Percentiles rank a stretch among this genome's conserved stretches.
These are phyloP conservation scores for Copidosoma aretas DNA, from an alignment of 2,888 invertebrate genomes.

Conservation along the genomic window DNA sequence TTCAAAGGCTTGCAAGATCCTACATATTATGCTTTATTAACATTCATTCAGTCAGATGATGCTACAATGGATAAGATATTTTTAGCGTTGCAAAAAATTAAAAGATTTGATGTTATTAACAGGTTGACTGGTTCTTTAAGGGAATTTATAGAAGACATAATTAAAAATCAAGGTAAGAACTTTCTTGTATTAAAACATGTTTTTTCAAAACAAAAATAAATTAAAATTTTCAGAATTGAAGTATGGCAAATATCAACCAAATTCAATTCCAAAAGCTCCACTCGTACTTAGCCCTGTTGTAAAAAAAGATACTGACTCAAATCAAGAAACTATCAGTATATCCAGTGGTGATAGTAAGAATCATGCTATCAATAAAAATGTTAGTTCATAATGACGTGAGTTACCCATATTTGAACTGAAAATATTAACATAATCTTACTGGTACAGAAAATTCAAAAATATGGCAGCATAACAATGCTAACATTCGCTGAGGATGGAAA, in stretches of 20 bases:
- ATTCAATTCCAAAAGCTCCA: slow-evolving; percentile 48
- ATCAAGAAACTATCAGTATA: slow-evolving; percentile 9
- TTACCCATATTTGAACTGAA: too few relatives aligned
- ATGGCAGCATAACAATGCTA: slow-evolving; percentile 61
- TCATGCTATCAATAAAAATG: not conserved
- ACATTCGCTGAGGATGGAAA: slow-evolving; percentile 67
- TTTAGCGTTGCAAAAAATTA: slow-evolving; percentile 63
- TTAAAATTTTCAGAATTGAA: slow-evolving; percentile 31
- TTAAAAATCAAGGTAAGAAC: slow-evolving; percentile 23
- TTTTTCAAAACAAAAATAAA: not conserved
- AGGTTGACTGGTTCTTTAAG: slow-evolving; percentile 62
- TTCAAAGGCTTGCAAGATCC: slow-evolving; percentile 64
- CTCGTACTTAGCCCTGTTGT: slow-evolving; percentile 46
- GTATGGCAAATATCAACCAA: slow-evolving; percentile 42
- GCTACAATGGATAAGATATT: slow-evolving; percentile 67
- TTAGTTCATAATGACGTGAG: not conserved
- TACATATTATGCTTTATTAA: slow-evolving; percentile 66
- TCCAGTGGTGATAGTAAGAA: not conserved
- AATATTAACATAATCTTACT: not conserved
- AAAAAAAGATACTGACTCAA: slow-evolving; percentile 12
- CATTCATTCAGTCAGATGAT: slow-evolving; percentile 65
- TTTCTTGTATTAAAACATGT: not conserved
- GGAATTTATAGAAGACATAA: slow-evolving; percentile 36
- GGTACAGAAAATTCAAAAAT: slow-evolving; percentile 41
- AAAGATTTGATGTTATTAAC: slow-evolving; percentile 66